Conservation (phyloP, 2,888 invertebrate species). For the Thymelicus sylvestris region DNA sequence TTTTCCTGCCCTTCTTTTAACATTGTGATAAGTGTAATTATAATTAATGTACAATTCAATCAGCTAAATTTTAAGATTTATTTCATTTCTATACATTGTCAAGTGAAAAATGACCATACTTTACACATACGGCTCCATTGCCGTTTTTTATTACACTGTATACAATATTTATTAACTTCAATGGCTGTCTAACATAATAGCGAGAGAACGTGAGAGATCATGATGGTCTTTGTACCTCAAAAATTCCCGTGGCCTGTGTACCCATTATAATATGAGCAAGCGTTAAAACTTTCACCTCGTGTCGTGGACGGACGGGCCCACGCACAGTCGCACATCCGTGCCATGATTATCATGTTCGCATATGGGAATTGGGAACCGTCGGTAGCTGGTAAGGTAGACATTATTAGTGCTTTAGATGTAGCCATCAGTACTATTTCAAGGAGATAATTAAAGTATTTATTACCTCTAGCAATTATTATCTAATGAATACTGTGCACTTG, state of each 20-base stretch:
- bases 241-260: constrained; percentile 40
- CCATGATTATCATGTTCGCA: constrained; percentile 44
- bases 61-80: too few species aligned
- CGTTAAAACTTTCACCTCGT: constrained; percentile 51
- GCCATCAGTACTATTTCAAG: background rate
- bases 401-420: background rate
- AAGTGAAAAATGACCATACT: too few species aligned
- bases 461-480: constrained; percentile 17
- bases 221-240: constrained; percentile 36
- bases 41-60: too few species aligned
- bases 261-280: constrained; percentile 41
- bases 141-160: too few species aligned
- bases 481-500: constrained; percentile 1
- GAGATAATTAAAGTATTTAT: constrained; percentile 25
- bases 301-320: constrained; percentile 48
- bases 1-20: too few species aligned
- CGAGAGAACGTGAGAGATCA: constrained; percentile 4
- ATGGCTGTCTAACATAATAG: constrained; percentile 5
- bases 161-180: too few species aligned
- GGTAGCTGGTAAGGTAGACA: background rate
- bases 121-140: too few species aligned
- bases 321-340: constrained; percentile 48
- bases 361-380: constrained; percentile 41
- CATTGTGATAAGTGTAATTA: too few species aligned
- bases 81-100: too few species aligned